Evolutionary conservation across 2,888 invertebrate genomes (phyloP).

Genomic region (Aphrophora alni): DNA sequence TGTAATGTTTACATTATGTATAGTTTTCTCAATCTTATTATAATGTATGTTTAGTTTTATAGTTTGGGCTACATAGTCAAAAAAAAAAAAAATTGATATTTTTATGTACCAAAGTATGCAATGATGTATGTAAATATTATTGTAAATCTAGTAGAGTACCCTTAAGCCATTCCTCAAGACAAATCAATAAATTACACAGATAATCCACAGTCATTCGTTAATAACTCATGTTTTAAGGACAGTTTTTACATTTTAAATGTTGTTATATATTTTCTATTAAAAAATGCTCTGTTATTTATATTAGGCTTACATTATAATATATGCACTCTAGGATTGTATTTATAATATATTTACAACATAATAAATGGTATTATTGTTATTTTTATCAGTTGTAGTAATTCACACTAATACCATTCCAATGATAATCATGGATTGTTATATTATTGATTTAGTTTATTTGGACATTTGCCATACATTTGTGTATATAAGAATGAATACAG

Average conservation of each 20-base stretch:
- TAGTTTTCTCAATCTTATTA: background rate
- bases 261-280: slow-evolving; percentile 40
- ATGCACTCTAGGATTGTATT: slow-evolving; percentile 50
- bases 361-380: slow-evolving; percentile 50
- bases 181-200: background rate
- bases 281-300: slow-evolving; percentile 41
- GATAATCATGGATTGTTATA: too few species aligned
- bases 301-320: slow-evolving; percentile 40
- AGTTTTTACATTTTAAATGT: slow-evolving; percentile 39
- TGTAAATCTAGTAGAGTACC: background rate
- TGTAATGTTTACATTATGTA: background rate
- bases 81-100: background rate
- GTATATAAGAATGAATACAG: too few species aligned
- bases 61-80: slow-evolving; percentile 6
- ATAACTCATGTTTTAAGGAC: slow-evolving; percentile 21
- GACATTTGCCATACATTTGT: too few species aligned
- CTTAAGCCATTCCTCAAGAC: background rate
- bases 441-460: too few species aligned
- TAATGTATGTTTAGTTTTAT: background rate
- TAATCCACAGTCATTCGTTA: background rate
- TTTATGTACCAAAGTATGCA: background rate
- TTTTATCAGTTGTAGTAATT: slow-evolving; percentile 38
- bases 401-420: too few species aligned
- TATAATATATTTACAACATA: slow-evolving; percentile 47
- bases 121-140: background rate